Percentiles rank a stretch among this genome's conserved stretches.
phyloP scores from a whole-genome alignment of 2,113 vertebrate species.

The Percopsis transmontana region DNA sequence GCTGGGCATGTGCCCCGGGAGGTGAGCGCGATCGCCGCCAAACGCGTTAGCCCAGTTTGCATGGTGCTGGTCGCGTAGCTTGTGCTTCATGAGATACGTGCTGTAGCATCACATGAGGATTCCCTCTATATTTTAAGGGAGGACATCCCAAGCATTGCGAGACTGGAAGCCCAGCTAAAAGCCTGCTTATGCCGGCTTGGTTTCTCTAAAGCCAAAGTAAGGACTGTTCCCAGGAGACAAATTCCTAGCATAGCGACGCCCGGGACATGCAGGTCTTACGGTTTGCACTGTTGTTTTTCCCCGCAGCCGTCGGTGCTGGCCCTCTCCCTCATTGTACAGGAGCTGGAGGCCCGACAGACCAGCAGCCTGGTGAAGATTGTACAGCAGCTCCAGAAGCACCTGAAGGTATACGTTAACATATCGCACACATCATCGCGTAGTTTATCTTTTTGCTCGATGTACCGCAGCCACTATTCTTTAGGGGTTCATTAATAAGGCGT shows the following conservation, averaged over 20 bases:
- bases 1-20: slow-evolving; percentile 82
- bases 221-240: slow-evolving; percentile 44
- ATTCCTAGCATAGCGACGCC: slow-evolving; percentile 26
- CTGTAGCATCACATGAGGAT: slow-evolving; percentile 54
- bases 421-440: not conserved
- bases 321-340: slow-evolving; percentile 91
- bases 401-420: slow-evolving; percentile 78
- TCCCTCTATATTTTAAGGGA: slow-evolving; percentile 79
- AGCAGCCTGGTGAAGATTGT: slow-evolving; percentile 85
- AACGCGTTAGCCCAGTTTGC: slow-evolving; percentile 22
- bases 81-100: slow-evolving; percentile 40
- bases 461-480: slow-evolving; percentile 1
- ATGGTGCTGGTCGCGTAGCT: slow-evolving; percentile 35
- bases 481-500: not conserved
- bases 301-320: slow-evolving; percentile 92
- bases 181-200: slow-evolving; percentile 92
- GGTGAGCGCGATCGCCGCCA: slow-evolving; percentile 72
- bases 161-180: slow-evolving; percentile 96
- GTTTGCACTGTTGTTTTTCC: slow-evolving; percentile 15
- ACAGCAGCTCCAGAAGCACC: slow-evolving; percentile 86
- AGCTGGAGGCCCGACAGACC: slow-evolving; percentile 87
- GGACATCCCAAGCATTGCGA: slow-evolving; percentile 89
- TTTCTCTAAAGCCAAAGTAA: slow-evolving; percentile 98
- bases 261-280: no score
- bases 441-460: slow-evolving; percentile 21